Conservation (phyloP, 2,113 vertebrate species). For the Psammodynastes pulverulentus region DNA sequence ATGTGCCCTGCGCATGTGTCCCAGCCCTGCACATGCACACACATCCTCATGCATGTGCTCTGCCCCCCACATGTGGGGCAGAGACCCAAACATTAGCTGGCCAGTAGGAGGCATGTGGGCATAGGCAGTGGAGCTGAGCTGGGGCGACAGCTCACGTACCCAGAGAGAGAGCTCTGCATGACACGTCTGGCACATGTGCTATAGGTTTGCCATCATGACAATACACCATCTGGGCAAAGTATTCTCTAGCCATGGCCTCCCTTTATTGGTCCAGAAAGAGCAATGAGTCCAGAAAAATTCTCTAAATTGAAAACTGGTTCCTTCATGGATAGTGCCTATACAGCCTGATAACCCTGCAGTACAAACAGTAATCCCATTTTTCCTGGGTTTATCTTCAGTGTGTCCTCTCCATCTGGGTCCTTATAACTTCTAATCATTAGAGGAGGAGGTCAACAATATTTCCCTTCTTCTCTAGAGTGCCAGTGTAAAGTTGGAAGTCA, state of each 20-base stretch:
- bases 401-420: not conserved
- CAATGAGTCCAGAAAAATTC: not conserved
- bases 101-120: too few relatives aligned
- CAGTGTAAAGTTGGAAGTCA: not conserved
- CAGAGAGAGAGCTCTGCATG: too few relatives aligned
- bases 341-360: not conserved
- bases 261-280: not conserved
- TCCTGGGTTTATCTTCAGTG: not conserved
- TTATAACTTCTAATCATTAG: not conserved
- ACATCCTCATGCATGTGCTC: too few relatives aligned
- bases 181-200: too few relatives aligned
- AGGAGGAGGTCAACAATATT: not conserved
- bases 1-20: too few relatives aligned
- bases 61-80: too few relatives aligned
- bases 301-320: not conserved
- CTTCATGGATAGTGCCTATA: not conserved
- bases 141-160: too few relatives aligned
- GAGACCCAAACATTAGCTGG: too few relatives aligned
- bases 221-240: not conserved
- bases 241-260: not conserved
- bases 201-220: too few relatives aligned
- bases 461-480: not conserved
- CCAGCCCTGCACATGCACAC: too few relatives aligned
- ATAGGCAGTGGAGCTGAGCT: too few relatives aligned
- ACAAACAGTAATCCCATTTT: not conserved